Conservation (phyloP, 2,797 vertebrate species). For the Malacoraja senta region DNA sequence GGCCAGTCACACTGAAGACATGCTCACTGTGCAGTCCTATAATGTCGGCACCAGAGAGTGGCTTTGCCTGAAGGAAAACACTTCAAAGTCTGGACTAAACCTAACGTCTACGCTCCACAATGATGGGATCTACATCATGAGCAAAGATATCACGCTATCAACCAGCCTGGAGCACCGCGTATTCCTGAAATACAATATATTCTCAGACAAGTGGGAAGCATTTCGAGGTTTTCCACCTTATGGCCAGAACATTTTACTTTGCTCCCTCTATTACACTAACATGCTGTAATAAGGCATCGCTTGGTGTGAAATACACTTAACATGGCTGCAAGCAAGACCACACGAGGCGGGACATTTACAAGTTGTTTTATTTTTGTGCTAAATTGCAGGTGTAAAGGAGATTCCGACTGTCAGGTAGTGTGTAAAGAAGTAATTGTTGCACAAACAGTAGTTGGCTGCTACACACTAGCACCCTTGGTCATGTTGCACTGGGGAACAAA, state of each 20-base stretch:
- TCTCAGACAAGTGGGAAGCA: slow-evolving; percentile 78
- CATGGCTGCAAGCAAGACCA: background rate
- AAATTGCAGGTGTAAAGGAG: background rate
- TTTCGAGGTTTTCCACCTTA: slow-evolving; percentile 77
- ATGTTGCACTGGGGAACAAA: background rate
- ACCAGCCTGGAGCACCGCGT: slow-evolving; percentile 79
- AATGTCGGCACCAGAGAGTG: slow-evolving; percentile 73
- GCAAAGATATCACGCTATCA: slow-evolving; percentile 75
- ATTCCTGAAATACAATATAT: slow-evolving; percentile 90
- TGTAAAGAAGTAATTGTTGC: background rate
- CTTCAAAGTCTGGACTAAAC: slow-evolving; percentile 86
- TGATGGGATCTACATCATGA: slow-evolving; percentile 90
- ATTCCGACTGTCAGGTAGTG: background rate
- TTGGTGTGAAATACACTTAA: background rate
- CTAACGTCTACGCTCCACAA: slow-evolving; percentile 87
- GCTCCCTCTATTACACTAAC: slow-evolving; percentile 81
- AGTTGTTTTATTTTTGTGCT: background rate
- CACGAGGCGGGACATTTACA: background rate
- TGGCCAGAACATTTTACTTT: slow-evolving; percentile 86
- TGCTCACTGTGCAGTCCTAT: slow-evolving; percentile 82
- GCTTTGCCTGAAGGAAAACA: slow-evolving; percentile 83
- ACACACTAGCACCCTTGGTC: background rate
- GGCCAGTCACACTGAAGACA: slow-evolving; percentile 72
- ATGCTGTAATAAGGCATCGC: slow-evolving; percentile 46
- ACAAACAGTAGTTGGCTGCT: background rate